Evolutionary conservation across 64 coral and sea anemone genomes (phyloP), one percentile per base, ranked within the genome.

Genomic region (Porites australiensis): DNA sequence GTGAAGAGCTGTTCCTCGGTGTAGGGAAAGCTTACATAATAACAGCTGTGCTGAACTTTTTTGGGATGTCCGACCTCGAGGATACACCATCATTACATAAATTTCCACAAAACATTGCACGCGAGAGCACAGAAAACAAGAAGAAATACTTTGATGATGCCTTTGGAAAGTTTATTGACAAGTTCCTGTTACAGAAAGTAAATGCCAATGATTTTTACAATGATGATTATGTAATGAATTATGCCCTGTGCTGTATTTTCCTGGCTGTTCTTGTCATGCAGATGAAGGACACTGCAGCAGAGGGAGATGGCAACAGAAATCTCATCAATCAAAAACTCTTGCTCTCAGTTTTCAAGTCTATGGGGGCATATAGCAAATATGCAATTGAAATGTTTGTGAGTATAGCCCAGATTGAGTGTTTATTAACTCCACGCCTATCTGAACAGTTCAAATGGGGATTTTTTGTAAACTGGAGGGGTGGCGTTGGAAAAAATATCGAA

Each of bases 301-400:
- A 86, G 48, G 93, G 43, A 75, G 87, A 94, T 85, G 93, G 87
- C 13, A 61, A 89, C 22, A 66, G 79, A 77, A 90, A 84, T 76
- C 57, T 94, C 43, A 78, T 94, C 21, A 83, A 89, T 51, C 71
- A 94, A 55, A 77, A 94, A 44, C 55, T 94, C n/a, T 23, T 71
- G 73, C 16, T 79, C 64, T 90, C 74, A 90, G 89, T 95, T 79
- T 95, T 92, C 69, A 96, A 96, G 75, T 84, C 70, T 55, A 70
- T 70, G 67, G 67, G 67, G 67, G 58, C 83, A 75, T 96, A 96
- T 70, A 91, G 89, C 62, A 95, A 89, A 88, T 89, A 95, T 95
- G 89, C 77, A 15, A 75, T 96, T 0, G 89, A 96, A 57, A 96
- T 89, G 89, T 88, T 92, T 96, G 58, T 92, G 9, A 77, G 89